Evolutionary conservation across 2,113 vertebrate species (phyloP).

Genomic region (Brachionichthys hirsutus): DNA sequence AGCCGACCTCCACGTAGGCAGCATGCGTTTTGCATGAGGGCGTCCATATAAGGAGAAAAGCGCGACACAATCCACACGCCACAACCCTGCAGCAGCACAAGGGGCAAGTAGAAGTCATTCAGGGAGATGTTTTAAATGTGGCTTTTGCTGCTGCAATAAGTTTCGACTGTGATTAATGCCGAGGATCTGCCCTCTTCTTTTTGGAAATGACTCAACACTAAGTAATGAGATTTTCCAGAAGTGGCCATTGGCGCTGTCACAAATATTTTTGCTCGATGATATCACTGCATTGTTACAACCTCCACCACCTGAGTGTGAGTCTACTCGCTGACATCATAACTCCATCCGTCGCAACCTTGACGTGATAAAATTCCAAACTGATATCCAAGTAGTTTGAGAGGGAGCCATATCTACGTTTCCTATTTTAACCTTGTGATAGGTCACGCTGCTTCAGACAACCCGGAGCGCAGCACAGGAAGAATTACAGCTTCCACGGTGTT

Average conservation of each 20-base stretch:
- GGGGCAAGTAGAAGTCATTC: conserved; percentile 6
- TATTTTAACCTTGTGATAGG: conserved; percentile 16
- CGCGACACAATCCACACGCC: background rate
- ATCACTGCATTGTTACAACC: conserved; percentile 45
- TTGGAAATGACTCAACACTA: background rate
- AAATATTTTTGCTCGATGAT: conserved; percentile 42
- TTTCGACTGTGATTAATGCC: conserved; percentile 7
- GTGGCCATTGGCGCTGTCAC: conserved; percentile 10
- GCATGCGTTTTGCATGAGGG: background rate
- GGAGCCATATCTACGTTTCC: conserved; percentile 33
- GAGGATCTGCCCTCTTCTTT: conserved; percentile 2
- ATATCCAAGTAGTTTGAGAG: conserved; percentile 36
- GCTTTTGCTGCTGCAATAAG: conserved; percentile 9
- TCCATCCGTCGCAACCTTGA: conserved; percentile 33
- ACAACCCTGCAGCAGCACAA: conserved; percentile 2
- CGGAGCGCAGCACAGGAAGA: conserved; percentile 19
- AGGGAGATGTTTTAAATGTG: background rate
- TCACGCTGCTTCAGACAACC: conserved; percentile 29
- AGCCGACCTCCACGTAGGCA: too few species aligned
- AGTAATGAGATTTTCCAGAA: conserved; percentile 25
- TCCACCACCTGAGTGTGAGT: conserved; percentile 40
- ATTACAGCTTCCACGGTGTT: conserved; percentile 5
- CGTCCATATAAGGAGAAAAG: background rate
- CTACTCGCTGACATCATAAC: conserved; percentile 47
- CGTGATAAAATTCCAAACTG: conserved; percentile 17